Evolutionary conservation across 2,888 invertebrate species (phyloP), one percentile per base, ranked within the genome.

Genomic region (Macrophya alboannulata): DNA sequence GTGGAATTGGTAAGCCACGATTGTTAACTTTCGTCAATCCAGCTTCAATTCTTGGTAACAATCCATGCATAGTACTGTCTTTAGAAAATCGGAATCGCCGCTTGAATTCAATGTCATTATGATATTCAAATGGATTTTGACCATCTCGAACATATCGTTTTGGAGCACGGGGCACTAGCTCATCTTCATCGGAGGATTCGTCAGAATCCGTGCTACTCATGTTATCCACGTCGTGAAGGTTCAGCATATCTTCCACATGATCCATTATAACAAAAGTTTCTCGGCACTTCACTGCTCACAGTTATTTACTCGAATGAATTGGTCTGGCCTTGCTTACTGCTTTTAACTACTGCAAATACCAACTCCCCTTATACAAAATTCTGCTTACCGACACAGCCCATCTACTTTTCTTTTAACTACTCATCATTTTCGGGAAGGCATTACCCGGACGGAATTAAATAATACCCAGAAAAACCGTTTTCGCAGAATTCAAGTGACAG

Each of bases 1-100:
- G 88, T 55, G 86, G n/a, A 83, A 88, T 87, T 1, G 88, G 86
- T 83, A 87, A 77, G 31, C 87, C 87, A 37, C 87, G 87, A 71
- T 86, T 87, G 72, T 79, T 87, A 31, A n/a, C 5, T 85, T 68
- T 81, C 4, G 76, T 59, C 15, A 86, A 71, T n/a, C 59, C 72
- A 37, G 12, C 59, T 74, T 84, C 84, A 43, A 86, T 86, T 68
- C 40, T 25, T 25, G 85, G 86, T 72, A 87, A 72, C 68, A 87
- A 74, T 15, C 85, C 86, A 59, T 43, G 76, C 40, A 37, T 74
- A 15, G 86, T 81, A 48, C 55, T 83, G 51, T 85, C 74, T 79
- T 86, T 85, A 6, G 37, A 59, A 74, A 86, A 86, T 45, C 86
- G 72, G 65, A 74, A 85, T 48, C 85, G 86, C n/a, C 81, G 25